Evolutionary conservation across 2,113 vertebrate species (phyloP).

Genomic region (Ceyx margarethae): DNA sequence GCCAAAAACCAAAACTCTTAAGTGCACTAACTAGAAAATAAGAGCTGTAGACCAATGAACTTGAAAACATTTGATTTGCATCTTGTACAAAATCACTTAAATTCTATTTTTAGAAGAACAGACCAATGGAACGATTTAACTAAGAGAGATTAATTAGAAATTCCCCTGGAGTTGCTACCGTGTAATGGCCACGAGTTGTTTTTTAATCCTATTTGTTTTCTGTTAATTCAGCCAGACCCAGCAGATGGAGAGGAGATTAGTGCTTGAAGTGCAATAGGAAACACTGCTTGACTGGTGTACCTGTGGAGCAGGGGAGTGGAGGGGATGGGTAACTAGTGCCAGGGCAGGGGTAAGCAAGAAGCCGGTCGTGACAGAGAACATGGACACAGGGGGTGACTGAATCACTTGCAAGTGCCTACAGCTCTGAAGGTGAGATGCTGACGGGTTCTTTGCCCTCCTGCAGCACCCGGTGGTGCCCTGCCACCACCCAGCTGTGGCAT

Average conservation of each 20-base stretch:
- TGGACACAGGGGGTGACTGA: accelerated
- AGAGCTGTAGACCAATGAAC: accelerated
- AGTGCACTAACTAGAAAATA: not conserved
- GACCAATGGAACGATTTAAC: accelerated
- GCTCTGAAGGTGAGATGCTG: accelerated
- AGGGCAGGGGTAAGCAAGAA: accelerated
- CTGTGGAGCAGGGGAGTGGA: accelerated
- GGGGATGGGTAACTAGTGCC: accelerated
- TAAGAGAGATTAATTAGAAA: too few species aligned
- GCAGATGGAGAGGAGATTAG: accelerated
- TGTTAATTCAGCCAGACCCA: too few species aligned
- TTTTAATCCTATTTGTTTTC: not conserved
- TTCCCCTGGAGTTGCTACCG: too few species aligned
- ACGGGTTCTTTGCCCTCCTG: not conserved
- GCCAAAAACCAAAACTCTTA: not conserved
- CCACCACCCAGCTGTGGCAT: too few species aligned
- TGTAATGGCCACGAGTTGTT: too few species aligned
- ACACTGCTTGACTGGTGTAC: accelerated
- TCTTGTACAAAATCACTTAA: not conserved
- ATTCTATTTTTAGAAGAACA: not conserved
- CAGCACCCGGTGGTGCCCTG: too few species aligned
- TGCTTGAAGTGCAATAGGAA: not conserved
- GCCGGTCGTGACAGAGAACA: accelerated
- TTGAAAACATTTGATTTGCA: not conserved
- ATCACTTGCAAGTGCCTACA: accelerated